Conservation (phyloP, 2,113 vertebrate genomes). For the Silurus meridionalis region DNA sequence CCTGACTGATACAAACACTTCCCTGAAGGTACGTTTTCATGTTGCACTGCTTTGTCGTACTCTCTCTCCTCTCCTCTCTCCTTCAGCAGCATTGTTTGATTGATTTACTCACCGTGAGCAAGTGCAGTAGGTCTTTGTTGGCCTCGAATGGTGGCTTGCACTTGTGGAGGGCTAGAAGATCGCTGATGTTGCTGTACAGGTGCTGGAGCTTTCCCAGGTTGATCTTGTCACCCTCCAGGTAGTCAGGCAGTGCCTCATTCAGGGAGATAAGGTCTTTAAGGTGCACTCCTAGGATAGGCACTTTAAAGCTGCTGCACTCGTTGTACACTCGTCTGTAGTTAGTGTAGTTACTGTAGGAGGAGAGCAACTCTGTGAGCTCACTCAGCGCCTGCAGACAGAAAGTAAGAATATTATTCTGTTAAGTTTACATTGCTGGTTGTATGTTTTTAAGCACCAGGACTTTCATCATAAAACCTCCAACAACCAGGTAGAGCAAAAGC, state of each 20-base stretch:
- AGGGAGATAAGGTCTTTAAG: conserved; percentile 89
- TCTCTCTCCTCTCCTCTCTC: neutral
- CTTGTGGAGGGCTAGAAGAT: conserved; percentile 78
- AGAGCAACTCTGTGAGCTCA: conserved; percentile 86
- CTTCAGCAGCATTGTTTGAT: neutral
- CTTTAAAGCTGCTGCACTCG: conserved; percentile 80
- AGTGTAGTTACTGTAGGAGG: conserved; percentile 84
- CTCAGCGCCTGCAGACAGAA: conserved; percentile 73
- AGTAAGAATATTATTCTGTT: neutral
- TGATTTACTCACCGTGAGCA: conserved; percentile 77
- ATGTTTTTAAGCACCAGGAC: neutral
- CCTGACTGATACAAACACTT: conserved; percentile 46
- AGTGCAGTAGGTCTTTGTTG: conserved; percentile 85
- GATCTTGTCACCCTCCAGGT: conserved; percentile 80
- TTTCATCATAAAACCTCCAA: neutral
- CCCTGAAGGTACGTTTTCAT: conserved; percentile 12
- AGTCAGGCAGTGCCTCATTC: conserved; percentile 83
- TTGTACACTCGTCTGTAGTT: conserved; percentile 81
- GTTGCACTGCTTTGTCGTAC: neutral
- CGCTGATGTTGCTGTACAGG: conserved; percentile 83
- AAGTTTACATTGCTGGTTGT: neutral
- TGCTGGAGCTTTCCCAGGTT: conserved; percentile 86
- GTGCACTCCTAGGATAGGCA: conserved; percentile 88
- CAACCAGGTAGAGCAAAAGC: neutral
- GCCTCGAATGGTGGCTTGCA: conserved; percentile 77